phyloP scores from a whole-genome alignment of 2,888 invertebrate genomes.

The Agrilus cyanescens region DNA sequence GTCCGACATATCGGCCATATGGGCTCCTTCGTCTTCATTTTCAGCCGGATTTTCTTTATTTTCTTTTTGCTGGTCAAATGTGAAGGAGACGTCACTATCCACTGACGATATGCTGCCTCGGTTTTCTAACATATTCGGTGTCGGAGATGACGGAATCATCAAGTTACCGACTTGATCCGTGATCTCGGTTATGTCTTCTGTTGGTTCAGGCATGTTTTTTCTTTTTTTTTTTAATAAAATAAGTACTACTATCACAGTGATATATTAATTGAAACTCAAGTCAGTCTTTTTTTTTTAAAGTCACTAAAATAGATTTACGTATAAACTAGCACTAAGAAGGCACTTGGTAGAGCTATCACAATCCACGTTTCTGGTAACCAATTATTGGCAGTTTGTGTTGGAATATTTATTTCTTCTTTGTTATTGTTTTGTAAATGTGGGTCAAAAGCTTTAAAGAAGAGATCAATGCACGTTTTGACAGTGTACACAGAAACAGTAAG shows the following conservation, averaged over 20 bases:
- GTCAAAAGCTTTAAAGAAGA: conserved; percentile 9
- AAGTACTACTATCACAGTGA: not conserved
- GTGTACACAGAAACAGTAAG: too few species aligned
- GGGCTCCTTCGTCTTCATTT: conserved; percentile 47
- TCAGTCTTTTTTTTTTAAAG: too few species aligned
- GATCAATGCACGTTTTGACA: too few species aligned
- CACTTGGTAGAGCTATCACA: too few species aligned
- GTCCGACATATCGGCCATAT: conserved; percentile 52
- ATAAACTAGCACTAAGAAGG: too few species aligned
- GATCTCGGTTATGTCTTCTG: conserved; percentile 28
- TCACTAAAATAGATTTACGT: too few species aligned
- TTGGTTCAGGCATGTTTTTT: conserved; percentile 29
- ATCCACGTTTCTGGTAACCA: too few species aligned
- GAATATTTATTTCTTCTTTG: too few species aligned
- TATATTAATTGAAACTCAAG: too few species aligned
- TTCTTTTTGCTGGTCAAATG: conserved; percentile 36
- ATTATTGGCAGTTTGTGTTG: too few species aligned
- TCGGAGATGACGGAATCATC: conserved; percentile 26
- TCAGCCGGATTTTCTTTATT: conserved; percentile 16
- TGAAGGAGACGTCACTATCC: conserved; percentile 47
- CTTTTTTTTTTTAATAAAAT: conserved; percentile 17
- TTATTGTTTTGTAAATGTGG: conserved; percentile 9
- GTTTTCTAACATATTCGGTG: conserved; percentile 41
- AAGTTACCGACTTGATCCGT: conserved; percentile 29
- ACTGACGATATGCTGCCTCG: conserved; percentile 49